Conservation (phyloP, 2,888 invertebrate genomes). For the Napeogenes inachia region DNA sequence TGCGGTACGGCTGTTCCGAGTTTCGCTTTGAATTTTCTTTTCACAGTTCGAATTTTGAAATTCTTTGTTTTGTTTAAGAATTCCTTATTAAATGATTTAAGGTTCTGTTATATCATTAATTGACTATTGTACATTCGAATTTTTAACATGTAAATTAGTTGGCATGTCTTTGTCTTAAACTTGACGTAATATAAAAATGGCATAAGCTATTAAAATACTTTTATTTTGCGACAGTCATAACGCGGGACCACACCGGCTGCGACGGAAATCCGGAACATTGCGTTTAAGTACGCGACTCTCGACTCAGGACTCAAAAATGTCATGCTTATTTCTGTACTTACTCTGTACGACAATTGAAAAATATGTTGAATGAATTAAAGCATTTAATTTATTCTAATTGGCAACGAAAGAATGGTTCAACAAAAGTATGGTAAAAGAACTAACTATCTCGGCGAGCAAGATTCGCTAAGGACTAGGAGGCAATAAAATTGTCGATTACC, state of each 20-base stretch:
- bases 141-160: background rate
- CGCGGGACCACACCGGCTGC: constrained; percentile 25
- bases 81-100: too few relatives aligned
- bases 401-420: background rate
- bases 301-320: constrained; percentile 19
- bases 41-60: constrained; percentile 3
- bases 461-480: constrained; percentile 16
- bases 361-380: background rate
- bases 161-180: background rate
- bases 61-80: too few relatives aligned
- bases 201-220: constrained; percentile 12
- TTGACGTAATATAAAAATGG: background rate
- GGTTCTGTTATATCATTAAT: too few relatives aligned
- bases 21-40: constrained; percentile 8
- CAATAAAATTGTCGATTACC: constrained; percentile 39
- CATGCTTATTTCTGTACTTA: constrained; percentile 9
- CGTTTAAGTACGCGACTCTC: constrained; percentile 27
- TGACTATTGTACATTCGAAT: background rate
- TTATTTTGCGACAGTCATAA: constrained; percentile 24
- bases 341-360: background rate
- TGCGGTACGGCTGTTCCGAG: constrained; percentile 10
- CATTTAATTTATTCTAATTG: background rate
- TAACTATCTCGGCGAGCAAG: constrained; percentile 6
- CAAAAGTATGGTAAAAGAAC: too few relatives aligned
- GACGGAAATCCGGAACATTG: constrained; percentile 28